Base-by-base conservation (phyloP, 2,888 invertebrate genomes). In the Parnassius smintheus region DNA sequence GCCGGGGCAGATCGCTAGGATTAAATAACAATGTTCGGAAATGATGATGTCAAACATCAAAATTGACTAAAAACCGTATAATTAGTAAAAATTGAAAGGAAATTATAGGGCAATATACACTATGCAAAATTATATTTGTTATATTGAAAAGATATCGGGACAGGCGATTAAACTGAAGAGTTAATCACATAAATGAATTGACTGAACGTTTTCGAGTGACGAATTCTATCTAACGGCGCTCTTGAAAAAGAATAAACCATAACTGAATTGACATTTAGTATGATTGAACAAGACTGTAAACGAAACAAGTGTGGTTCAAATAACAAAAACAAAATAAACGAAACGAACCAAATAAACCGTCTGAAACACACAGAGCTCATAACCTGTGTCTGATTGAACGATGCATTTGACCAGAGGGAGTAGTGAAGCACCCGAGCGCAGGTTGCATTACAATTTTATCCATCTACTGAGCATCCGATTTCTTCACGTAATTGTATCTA, bases 321-420 rank as follows among this genome's bases (percentile, higher is more conserved):
- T 53, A 53, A 52, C 18, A 62, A 62, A 62, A 50, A 54, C 55
- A 51, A 25, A 45, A 18, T 13, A 42, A 59, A 58, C 49, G 51
- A 41, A 49, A 56, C 42, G 51, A 57, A 51, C 56, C 54, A 61
- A 62, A 64, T 60, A 60, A 54, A 62, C 56, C 45, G 59, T 25
- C n/a, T 55, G 46, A 45, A 60, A 44, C 56, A 61, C 50, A 54
- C 57, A 61, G 61, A 61, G 59, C 46, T 59, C 59, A 57, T 42
- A 59, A 64, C 56, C 51, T 66, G 64, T 66, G 70, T 68, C 66
- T 60, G 66, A 71, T 70, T 65, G 68, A 65, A 68, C 68, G 51
- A 62, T 54, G 56, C 69, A 66, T 69, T 70, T 69, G 70, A 65
- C 68, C 66, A 67, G 56, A 66, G 58, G 68, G 56, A 66, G 58